Conservation (phyloP, 2,113 vertebrate species). For the Coptodon bakossiorum region DNA sequence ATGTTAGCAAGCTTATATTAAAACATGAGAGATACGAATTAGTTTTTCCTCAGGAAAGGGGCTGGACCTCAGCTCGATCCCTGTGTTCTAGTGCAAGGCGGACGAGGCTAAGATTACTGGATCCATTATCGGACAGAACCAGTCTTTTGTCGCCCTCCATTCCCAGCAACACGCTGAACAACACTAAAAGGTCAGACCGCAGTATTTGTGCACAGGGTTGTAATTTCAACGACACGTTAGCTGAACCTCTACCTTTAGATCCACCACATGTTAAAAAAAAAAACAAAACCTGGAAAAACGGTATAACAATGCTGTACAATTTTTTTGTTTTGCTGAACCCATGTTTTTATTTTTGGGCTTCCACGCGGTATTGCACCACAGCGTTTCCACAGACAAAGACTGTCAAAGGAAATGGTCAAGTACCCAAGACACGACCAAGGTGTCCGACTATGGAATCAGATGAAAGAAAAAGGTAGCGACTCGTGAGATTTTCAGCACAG, state of each 20-base stretch:
- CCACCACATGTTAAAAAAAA: background rate
- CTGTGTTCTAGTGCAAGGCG: background rate
- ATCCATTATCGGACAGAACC: conserved; percentile 23
- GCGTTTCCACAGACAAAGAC: background rate
- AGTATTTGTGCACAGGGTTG: background rate
- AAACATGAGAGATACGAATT: background rate
- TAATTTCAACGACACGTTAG: background rate
- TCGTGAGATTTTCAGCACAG: background rate
- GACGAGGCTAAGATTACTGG: background rate
- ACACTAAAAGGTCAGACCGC: background rate
- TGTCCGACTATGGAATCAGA: conserved; percentile 29
- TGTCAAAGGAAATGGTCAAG: background rate
- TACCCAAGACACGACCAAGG: background rate
- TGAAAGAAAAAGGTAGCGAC: background rate
- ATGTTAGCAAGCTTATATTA: background rate
- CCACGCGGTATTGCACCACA: background rate
- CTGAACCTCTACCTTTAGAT: background rate
- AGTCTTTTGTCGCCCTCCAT: background rate
- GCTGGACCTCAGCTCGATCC: conserved; percentile 5
- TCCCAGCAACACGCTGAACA: background rate
- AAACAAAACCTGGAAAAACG: background rate
- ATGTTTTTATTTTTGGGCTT: background rate
- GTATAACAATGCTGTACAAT: background rate
- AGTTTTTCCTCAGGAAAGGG: background rate
- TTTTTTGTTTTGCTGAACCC: background rate